Evolutionary conservation across 2,888 invertebrate species (phyloP).

Genomic region (Rhagophthalmus giganteus): DNA sequence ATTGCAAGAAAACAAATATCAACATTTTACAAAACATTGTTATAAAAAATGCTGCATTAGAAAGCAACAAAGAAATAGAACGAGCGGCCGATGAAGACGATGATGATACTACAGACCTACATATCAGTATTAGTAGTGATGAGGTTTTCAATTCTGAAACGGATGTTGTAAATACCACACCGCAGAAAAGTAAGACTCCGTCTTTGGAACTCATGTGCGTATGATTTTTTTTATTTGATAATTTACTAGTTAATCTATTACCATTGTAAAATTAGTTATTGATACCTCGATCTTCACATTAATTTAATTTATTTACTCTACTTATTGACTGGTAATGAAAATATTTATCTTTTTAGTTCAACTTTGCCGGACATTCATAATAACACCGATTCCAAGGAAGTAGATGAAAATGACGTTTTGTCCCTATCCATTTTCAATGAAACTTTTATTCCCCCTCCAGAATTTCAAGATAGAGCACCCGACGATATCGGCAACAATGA

Average conservation of each 20-base stretch:
- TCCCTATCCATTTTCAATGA: slow-evolving; percentile 15
- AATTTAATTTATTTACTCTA: too few relatives aligned
- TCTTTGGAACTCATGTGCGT: slow-evolving; percentile 16
- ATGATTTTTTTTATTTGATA: too few relatives aligned
- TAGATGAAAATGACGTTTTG: slow-evolving; percentile 5
- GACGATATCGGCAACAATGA: slow-evolving; percentile 3
- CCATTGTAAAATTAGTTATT: too few relatives aligned
- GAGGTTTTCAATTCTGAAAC: slow-evolving; percentile 36
- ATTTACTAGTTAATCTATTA: too few relatives aligned
- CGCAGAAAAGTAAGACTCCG: slow-evolving; percentile 33
- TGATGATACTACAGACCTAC: neutral
- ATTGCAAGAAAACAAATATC: too few relatives aligned
- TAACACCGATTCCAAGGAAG: slow-evolving; percentile 12
- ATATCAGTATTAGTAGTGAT: slow-evolving; percentile 19
- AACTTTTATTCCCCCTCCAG: slow-evolving; percentile 37
- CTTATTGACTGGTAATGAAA: too few relatives aligned
- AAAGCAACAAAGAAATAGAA: slow-evolving; percentile 5
- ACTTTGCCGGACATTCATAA: slow-evolving; percentile 11
- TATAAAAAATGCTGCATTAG: too few relatives aligned
- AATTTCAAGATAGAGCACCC: slow-evolving; percentile 39
- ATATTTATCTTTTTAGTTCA: slow-evolving; percentile 13
- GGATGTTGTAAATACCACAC: slow-evolving; percentile 46
- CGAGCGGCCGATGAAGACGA: neutral
- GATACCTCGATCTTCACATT: too few relatives aligned
- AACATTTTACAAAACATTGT: too few relatives aligned